Conservation (phyloP, 2,797 vertebrate species). For the Cirrhinus molitorella region DNA sequence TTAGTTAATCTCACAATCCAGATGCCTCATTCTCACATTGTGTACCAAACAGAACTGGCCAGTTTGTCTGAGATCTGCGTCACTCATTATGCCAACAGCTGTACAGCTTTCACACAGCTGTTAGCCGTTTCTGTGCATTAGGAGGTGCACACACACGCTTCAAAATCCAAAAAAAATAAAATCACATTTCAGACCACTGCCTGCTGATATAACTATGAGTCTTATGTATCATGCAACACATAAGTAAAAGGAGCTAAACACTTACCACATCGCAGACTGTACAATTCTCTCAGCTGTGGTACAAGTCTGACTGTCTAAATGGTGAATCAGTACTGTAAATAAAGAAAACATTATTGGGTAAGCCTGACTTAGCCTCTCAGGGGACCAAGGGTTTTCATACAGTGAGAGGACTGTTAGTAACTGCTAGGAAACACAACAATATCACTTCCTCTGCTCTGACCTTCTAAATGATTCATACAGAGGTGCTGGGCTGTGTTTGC, state of each 20-base stretch:
- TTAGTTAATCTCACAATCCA: background rate
- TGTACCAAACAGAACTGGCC: background rate
- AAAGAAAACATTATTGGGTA: background rate
- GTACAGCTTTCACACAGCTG: background rate
- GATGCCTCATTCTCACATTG: background rate
- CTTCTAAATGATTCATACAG: slow-evolving; percentile 51
- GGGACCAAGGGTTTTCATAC: background rate
- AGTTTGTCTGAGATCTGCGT: background rate
- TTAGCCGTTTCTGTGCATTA: slow-evolving; percentile 1
- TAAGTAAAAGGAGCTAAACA: background rate
- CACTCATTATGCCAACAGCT: background rate
- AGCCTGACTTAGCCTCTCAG: background rate
- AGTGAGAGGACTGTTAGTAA: background rate
- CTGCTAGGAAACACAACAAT: slow-evolving; percentile 42
- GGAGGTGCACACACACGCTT: background rate
- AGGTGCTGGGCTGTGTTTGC: slow-evolving; percentile 13
- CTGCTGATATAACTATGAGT: background rate
- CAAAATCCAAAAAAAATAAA: slow-evolving; percentile 13
- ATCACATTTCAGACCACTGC: background rate
- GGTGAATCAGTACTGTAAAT: background rate
- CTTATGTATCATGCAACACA: background rate
- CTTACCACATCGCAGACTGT: background rate
- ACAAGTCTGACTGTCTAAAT: background rate
- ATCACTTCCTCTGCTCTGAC: slow-evolving; percentile 40
- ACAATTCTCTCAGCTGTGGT: background rate